Base-by-base conservation (phyloP, 2,797 vertebrate species). In the Ambastaia sidthimunki region DNA sequence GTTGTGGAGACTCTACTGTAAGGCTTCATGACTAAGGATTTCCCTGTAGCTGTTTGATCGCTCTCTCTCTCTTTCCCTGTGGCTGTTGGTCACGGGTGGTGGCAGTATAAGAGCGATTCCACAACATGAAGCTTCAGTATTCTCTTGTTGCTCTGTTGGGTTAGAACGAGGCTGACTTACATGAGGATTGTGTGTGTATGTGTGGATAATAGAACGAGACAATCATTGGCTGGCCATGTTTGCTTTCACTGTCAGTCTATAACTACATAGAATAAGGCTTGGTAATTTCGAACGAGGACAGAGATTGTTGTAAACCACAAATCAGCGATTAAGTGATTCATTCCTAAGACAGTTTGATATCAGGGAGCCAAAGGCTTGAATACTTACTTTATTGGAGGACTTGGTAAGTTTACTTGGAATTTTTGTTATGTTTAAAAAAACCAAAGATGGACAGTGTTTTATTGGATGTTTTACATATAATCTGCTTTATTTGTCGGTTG, bases 1-100 rank as follows among this genome's bases (percentile, higher is more conserved):
- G 83, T 84, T 75, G 84, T 88, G 85, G 83, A 85, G 74, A 71
- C 73, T 83, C 55, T 84, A 82, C 83, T 79, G 83, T 87, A 90
- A 90, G 89, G 87, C 86, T 88, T 87, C 86, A 85, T 93, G 93
- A 93, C 91, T 91, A 90, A 93, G 89, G 88, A 84, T 82, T 88
- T 88, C 87, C 83, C 89, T 90, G 87, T 89, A 86, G 88, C 71
- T 82, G 37, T 31, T 74, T 82, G 25, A 28, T 75, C 48, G 57
- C 31, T 76, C 52, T 54, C 52, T 71, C 62, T 67, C 50, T 71
- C 62, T 72, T 69, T 73, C 76, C 80, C 80, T 77, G 55, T 84
- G 62, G 34, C 67, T 68, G 19, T 62, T 74, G 82, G 71, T 87
- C 86, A 87, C 68, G 81, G 82, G 83, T 70, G 76, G 41, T 19